Conservation (phyloP, 2,113 vertebrate species). For the Sapajus apella region DNA sequence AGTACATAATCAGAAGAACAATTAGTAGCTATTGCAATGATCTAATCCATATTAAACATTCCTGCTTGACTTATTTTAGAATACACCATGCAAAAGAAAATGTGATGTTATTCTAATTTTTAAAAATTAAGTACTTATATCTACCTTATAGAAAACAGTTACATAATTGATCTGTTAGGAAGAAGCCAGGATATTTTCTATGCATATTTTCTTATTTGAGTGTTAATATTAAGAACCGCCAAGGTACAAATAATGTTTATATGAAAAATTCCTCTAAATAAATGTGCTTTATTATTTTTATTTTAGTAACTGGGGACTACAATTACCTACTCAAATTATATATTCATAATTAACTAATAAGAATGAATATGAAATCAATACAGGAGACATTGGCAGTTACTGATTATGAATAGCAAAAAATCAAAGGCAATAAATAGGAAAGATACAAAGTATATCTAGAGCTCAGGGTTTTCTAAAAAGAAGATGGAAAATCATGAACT, state of each 20-base stretch:
- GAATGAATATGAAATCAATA: constrained; percentile 11
- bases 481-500: not conserved
- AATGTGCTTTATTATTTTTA: not conserved
- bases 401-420: not conserved
- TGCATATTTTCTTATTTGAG: not conserved
- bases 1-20: not conserved
- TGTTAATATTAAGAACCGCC: not conserved
- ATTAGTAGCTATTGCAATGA: not conserved
- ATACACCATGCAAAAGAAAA: constrained; percentile 9
- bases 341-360: constrained; percentile 29
- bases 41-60: not conserved
- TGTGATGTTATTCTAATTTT: not conserved
- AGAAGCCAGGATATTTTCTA: not conserved
- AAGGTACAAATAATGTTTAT: not conserved
- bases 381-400: not conserved
- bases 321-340: not conserved
- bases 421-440: constrained; percentile 3
- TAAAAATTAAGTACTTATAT: not conserved
- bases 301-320: constrained; percentile 6
- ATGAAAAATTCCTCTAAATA: constrained; percentile 18
- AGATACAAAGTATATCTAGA: constrained; percentile 1
- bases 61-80: not conserved
- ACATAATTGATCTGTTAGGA: not conserved
- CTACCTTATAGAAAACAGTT: not conserved
- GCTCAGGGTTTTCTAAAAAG: constrained; percentile 17